Percentiles rank a stretch among this genome's conserved stretches.
Conservation (phyloP, 2,113 vertebrate genomes). For the Hypanus sabinus region DNA sequence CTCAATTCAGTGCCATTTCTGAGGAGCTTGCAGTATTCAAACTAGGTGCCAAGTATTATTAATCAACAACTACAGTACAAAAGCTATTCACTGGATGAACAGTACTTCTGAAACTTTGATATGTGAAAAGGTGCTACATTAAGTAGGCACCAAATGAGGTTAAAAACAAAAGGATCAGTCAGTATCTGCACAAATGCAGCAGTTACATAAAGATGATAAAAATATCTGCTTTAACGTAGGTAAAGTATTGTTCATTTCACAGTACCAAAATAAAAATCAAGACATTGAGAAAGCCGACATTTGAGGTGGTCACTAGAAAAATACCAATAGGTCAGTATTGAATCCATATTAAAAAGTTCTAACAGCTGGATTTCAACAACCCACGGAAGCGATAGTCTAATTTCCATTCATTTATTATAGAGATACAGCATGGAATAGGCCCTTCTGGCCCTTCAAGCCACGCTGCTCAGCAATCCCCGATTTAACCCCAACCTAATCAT, state of each 20-base stretch:
- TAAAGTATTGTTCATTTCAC: too few relatives aligned
- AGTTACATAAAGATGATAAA: background rate
- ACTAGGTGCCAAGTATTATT: background rate
- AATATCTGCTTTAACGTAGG: background rate
- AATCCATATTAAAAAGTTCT: background rate
- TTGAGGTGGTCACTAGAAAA: too few relatives aligned
- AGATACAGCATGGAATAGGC: too few relatives aligned
- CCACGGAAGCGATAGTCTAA: background rate
- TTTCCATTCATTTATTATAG: too few relatives aligned
- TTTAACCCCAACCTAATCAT: too few relatives aligned
- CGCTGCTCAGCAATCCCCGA: too few relatives aligned
- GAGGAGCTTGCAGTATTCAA: background rate
- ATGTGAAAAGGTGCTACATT: background rate
- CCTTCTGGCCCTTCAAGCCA: too few relatives aligned
- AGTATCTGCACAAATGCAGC: background rate
- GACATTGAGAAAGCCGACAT: too few relatives aligned
- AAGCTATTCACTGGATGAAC: background rate
- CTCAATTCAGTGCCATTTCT: too few relatives aligned
- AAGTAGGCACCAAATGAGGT: background rate
- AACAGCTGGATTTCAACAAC: background rate
- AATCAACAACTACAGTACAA: background rate
- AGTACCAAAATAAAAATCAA: too few relatives aligned
- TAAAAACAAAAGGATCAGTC: background rate
- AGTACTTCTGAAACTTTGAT: background rate
- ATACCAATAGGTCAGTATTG: too few relatives aligned